Evolutionary conservation across 2,113 vertebrate genomes (phyloP), one percentile per base, ranked within the genome.

Genomic region (Centrocercus urophasianus): DNA sequence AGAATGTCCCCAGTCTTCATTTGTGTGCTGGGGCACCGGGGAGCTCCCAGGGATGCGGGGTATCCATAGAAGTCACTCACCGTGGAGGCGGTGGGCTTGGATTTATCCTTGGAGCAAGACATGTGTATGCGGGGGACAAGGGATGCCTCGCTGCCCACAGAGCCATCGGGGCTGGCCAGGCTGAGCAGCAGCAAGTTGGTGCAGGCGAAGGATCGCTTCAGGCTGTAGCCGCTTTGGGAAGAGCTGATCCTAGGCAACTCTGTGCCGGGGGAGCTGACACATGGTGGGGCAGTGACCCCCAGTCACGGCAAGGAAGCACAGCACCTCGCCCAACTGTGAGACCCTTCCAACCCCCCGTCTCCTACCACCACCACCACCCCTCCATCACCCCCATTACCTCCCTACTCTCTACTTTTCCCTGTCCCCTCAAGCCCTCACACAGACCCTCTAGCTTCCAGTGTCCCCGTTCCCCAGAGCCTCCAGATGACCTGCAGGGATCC

Each of bases 1-100:
- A 42, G 36, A 10, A 16, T 43, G n/a, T 63, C 61, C 66, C 25
- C 45, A 24, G 22, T 4, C 48, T 54, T 20, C 4, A 0, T 20
- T 11, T 45, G 24, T 4, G 15, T 36, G 42, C 25, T 21, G 18
- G 38, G 42, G 38, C 20, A 38, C 7, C 57, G 34, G 59, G 25
- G 42, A 17, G 47, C 10, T 64, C 10, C 61, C 61, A 66, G 32
- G 18, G 50, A 56, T 16, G 36, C n/a, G 48, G 54, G n/a, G 64
- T 24, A 36, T 25, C 10, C 54, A 34, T 67, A 24, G 27, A 1
- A 0, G 15, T 36, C 71, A 65, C 80, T 93, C 76, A 38, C 80
- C 57, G 0, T n/a, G 0, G 1, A 19, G 13, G 10, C 0, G 0
- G 8, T 5, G 20, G 61, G 59, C 54, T 83, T 0, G 0, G 25